phyloP scores from a whole-genome alignment of 2,888 invertebrate species.

The Lasius fuliginosus region DNA sequence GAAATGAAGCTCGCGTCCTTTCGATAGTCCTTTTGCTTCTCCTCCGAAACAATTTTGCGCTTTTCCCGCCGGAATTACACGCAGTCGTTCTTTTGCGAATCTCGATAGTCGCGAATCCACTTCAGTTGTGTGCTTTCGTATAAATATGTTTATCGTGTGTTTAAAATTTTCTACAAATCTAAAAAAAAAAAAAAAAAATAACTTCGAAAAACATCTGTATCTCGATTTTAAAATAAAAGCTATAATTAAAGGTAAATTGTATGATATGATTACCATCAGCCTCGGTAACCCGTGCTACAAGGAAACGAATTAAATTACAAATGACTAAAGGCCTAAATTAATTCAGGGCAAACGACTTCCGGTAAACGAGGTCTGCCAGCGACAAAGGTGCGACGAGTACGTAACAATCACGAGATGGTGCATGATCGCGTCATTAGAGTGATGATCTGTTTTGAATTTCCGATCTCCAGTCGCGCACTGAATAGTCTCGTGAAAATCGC shows the following conservation, averaged over 20 bases:
- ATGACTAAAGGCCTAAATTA: conserved; percentile 31
- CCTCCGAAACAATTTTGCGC: conserved; percentile 64
- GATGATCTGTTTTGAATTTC: conserved; percentile 74
- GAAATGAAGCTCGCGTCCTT: conserved; percentile 75
- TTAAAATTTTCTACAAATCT: not conserved
- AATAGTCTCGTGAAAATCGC: conserved; percentile 42
- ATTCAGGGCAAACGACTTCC: conserved; percentile 27
- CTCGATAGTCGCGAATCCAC: not conserved
- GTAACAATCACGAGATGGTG: conserved; percentile 27
- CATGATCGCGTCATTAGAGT: conserved; percentile 31
- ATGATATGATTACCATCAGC: not conserved
- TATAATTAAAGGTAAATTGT: conserved; percentile 4
- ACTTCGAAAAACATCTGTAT: not conserved
- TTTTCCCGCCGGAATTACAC: conserved; percentile 44
- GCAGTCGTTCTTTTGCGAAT: not conserved
- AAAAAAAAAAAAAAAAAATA: not conserved
- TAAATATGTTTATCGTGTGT: not conserved
- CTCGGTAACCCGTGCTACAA: not conserved
- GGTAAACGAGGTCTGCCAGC: conserved; percentile 8
- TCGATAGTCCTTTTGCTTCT: conserved; percentile 60
- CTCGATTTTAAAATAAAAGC: not conserved
- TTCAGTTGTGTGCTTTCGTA: not conserved
- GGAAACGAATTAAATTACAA: conserved; percentile 24
- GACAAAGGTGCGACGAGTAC: conserved; percentile 3
- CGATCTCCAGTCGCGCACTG: conserved; percentile 62